Evolutionary conservation across 2,888 invertebrate species (phyloP).

Genomic region (Drymonia ruficornis): DNA sequence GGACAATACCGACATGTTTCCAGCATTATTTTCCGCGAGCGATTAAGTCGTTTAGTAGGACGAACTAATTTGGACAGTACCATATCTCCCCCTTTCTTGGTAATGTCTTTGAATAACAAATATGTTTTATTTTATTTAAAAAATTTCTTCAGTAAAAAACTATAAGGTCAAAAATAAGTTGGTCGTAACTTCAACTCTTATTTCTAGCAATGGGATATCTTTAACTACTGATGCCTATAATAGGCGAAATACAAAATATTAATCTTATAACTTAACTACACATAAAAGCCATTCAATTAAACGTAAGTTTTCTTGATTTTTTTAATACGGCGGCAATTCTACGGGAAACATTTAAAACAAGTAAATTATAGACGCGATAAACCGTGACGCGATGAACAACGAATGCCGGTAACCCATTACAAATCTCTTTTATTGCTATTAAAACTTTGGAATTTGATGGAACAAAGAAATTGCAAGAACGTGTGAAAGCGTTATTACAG

Average conservation of each 20-base stretch:
- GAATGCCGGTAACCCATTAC: constrained; percentile 43
- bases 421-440: constrained; percentile 40
- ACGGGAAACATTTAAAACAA: constrained; percentile 19
- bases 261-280: neutral
- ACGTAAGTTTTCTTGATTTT: neutral
- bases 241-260: neutral
- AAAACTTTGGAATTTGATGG: constrained; percentile 41
- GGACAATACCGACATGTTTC: too few relatives aligned
- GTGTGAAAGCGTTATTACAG: constrained; percentile 50
- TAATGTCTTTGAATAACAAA: too few relatives aligned
- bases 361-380: constrained; percentile 33
- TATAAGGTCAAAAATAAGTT: too few relatives aligned
- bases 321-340: neutral
- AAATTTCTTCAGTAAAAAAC: too few relatives aligned
- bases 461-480: constrained; percentile 54
- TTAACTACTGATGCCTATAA: neutral
- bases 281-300: constrained; percentile 3
- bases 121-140: too few relatives aligned
- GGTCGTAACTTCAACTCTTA: too few relatives aligned
- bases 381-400: constrained; percentile 39
- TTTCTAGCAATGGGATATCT: too few relatives aligned
- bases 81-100: too few relatives aligned
- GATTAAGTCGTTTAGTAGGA: too few relatives aligned
- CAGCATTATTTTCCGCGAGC: too few relatives aligned
- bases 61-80: too few relatives aligned